These are phyloP conservation scores for Globodera rostochiensis DNA, from an alignment of 1,140 invertebrate species.

Conservation along the genomic window DNA sequence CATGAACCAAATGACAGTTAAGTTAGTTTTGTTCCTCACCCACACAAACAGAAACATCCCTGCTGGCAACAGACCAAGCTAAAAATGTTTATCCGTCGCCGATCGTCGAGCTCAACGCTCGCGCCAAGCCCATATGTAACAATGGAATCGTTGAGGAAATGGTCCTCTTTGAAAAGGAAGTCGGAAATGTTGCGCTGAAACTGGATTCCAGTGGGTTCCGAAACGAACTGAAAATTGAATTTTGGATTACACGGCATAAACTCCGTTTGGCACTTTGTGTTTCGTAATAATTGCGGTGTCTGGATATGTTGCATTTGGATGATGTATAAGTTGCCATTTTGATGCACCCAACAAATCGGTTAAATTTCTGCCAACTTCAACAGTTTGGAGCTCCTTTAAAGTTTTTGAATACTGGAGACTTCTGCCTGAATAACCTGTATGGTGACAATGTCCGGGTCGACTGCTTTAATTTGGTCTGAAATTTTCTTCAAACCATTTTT, in stretches of 20 bases:
- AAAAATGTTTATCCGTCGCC: slow-evolving; percentile 33
- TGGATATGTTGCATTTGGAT: slow-evolving; percentile 20
- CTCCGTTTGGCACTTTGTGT: slow-evolving; percentile 16
- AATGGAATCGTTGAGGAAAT: slow-evolving; percentile 9
- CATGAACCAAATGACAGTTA: no score
- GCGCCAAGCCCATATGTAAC: slow-evolving; percentile 31
- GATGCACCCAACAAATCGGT: slow-evolving; percentile 10
- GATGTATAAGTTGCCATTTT: slow-evolving; percentile 19
- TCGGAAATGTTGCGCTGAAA: slow-evolving; percentile 7
- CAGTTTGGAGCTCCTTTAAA: slow-evolving; percentile 31
- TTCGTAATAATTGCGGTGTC: slow-evolving; percentile 36
- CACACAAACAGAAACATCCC: no score
- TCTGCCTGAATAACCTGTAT: slow-evolving; percentile 31
- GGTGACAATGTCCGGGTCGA: slow-evolving; percentile 44
- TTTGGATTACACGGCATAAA: neutral
- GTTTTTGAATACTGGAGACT: neutral
- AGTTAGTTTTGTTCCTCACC: no score
- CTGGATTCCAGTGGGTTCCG: neutral
- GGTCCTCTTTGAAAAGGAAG: slow-evolving; percentile 1
- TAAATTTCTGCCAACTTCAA: slow-evolving; percentile 20
- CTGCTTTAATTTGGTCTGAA: slow-evolving; percentile 33
- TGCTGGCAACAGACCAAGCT: slow-evolving; percentile 1
- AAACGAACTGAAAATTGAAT: neutral
- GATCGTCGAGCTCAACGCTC: slow-evolving; percentile 23
- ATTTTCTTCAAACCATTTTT: slow-evolving; percentile 44